Percentiles rank a stretch among this genome's conserved stretches.
Evolutionary conservation across 2,797 vertebrate species (phyloP).

Genomic region (Melanotaenia nigrans): DNA sequence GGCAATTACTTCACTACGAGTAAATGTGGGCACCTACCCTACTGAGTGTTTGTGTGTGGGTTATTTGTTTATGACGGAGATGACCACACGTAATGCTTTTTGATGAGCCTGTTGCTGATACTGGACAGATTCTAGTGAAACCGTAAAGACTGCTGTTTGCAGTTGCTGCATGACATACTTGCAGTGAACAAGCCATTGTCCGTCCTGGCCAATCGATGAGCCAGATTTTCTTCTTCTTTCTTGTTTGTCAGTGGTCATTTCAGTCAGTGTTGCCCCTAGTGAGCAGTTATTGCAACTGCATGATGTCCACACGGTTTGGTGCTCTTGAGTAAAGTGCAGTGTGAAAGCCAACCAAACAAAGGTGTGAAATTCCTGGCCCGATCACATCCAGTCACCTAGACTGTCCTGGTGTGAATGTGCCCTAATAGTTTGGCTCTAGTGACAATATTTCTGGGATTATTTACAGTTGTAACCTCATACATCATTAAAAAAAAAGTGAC

Average conservation of each 20-base stretch:
- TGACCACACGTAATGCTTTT: constrained; percentile 57
- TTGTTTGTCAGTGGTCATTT: no score
- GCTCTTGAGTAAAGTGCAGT: not conserved
- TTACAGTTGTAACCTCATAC: no score
- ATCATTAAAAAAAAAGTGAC: constrained; percentile 11
- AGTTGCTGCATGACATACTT: not conserved
- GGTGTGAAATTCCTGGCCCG: not conserved
- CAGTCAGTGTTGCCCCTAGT: no score
- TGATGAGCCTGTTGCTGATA: constrained; percentile 67
- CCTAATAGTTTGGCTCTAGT: no score
- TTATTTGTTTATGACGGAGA: constrained; percentile 9
- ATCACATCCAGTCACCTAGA: no score
- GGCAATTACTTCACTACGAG: constrained; percentile 69
- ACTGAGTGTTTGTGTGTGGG: not conserved
- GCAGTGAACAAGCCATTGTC: no score
- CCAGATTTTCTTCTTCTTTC: no score
- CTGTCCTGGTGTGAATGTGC: no score
- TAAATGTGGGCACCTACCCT: constrained; percentile 38
- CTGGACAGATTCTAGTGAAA: no score
- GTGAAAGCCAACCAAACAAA: not conserved
- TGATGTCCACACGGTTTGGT: not conserved
- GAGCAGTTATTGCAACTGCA: not conserved
- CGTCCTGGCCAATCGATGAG: no score
- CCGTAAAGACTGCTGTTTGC: no score
- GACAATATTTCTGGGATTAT: no score